Conservation (phyloP, 2,797 vertebrate species). For the Setipinna tenuifilis region DNA sequence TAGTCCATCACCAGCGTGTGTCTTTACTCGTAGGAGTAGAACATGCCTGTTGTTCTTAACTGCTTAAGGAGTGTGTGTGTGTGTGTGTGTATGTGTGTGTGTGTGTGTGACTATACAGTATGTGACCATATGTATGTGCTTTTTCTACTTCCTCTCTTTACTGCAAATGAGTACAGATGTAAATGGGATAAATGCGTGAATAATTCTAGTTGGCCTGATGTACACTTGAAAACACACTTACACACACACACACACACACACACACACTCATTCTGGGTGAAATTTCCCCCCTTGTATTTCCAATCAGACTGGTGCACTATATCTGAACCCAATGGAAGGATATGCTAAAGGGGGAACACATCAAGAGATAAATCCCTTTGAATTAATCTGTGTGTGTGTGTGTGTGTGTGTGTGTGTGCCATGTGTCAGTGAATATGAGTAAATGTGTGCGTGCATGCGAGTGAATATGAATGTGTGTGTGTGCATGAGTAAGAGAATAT, state of each 20-base stretch:
- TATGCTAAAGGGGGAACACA: neutral
- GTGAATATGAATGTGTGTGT: neutral
- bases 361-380: neutral
- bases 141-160: neutral
- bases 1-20: no score
- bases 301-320: neutral
- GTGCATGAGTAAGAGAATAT: neutral
- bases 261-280: neutral
- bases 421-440: no score
- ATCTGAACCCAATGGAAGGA: constrained; percentile 2
- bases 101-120: no score
- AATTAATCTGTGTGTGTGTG: neutral
- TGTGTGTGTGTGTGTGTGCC: constrained; percentile 4
- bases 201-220: neutral
- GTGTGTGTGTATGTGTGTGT: no score
- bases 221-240: neutral
- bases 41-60: no score
- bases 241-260: neutral
- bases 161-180: neutral
- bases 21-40: no score
- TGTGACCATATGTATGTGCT: neutral
- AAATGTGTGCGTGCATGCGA: neutral
- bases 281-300: neutral
- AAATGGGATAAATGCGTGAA: neutral
- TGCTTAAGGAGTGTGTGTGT: no score